A percentile compares a stretch with the other conserved stretches of the same genome.
phyloP scores from a whole-genome alignment of 2,888 invertebrate species.

The Cyclophora albipunctata region DNA sequence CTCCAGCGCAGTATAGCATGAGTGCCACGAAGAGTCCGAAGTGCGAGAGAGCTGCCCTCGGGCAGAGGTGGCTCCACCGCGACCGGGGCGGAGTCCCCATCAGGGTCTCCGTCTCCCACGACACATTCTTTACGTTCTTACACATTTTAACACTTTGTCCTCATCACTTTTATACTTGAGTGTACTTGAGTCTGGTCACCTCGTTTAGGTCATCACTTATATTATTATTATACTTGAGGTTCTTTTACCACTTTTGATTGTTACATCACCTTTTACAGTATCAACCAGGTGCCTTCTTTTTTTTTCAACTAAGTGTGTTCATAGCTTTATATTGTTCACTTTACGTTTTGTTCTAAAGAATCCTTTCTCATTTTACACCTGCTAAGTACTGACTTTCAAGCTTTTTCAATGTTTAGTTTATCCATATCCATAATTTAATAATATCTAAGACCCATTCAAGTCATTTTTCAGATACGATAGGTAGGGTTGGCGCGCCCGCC shows the following conservation, averaged over 20 bases:
- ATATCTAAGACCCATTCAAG: no score
- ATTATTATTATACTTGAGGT: no score
- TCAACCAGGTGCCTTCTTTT: slow-evolving; percentile 2
- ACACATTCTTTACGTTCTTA: slow-evolving; percentile 57
- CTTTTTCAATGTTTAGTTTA: no score
- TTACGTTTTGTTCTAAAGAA: no score
- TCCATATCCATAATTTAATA: no score
- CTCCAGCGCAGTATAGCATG: slow-evolving; percentile 85
- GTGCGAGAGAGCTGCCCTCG: slow-evolving; percentile 82
- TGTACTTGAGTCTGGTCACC: no score
- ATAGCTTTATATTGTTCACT: no score
- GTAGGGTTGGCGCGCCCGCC: no score
- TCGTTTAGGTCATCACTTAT: no score
- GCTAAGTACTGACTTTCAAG: no score
- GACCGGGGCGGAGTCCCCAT: slow-evolving; percentile 58
- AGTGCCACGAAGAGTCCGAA: slow-evolving; percentile 83
- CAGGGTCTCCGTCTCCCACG: slow-evolving; percentile 69
- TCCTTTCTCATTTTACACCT: no score
- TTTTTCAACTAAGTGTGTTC: background rate
- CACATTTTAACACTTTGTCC: slow-evolving; percentile 49
- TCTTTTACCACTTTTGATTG: slow-evolving; percentile 19
- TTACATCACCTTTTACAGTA: slow-evolving; percentile 5
- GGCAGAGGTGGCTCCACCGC: slow-evolving; percentile 73
- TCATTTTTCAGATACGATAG: no score
- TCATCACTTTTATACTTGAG: slow-evolving; percentile 15